Evolutionary conservation across 1,140 invertebrate species (phyloP).

Genomic region (Wasmannia auropunctata): DNA sequence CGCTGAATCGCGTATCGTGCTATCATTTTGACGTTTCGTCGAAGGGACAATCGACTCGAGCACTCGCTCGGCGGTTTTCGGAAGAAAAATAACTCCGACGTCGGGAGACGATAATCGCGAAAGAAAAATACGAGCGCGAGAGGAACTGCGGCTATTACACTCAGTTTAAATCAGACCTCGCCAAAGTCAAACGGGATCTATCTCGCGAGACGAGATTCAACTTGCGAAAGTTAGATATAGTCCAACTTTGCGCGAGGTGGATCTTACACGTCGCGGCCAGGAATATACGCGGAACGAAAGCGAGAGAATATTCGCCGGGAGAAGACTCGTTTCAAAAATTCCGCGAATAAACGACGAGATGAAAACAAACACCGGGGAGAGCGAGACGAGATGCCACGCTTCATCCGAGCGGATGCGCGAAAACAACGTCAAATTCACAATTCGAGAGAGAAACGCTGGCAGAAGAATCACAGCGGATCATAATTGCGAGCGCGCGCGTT

Average conservation of each 20-base stretch:
- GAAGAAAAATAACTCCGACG: neutral
- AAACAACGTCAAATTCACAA: neutral
- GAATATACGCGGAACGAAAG: neutral
- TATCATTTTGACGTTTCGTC: neutral
- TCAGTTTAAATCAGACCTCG: neutral
- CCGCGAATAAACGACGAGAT: conserved; percentile 12
- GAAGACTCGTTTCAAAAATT: neutral
- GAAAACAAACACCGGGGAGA: neutral
- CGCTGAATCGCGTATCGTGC: neutral
- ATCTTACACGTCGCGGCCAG: neutral
- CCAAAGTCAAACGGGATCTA: conserved; percentile 1
- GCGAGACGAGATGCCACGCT: neutral
- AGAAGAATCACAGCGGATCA: neutral
- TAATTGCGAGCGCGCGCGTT: neutral
- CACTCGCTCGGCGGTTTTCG: neutral
- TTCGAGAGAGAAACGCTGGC: neutral
- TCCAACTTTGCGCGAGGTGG: neutral
- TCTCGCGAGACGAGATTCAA: conserved; percentile 4
- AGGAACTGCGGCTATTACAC: neutral
- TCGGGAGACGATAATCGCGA: neutral
- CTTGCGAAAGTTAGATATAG: neutral
- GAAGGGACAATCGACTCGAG: neutral
- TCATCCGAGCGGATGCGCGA: neutral
- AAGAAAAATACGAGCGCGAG: neutral
- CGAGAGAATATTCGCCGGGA: neutral